Base-by-base conservation (phyloP, 1,140 invertebrate species). In the Mamestra configurata region DNA sequence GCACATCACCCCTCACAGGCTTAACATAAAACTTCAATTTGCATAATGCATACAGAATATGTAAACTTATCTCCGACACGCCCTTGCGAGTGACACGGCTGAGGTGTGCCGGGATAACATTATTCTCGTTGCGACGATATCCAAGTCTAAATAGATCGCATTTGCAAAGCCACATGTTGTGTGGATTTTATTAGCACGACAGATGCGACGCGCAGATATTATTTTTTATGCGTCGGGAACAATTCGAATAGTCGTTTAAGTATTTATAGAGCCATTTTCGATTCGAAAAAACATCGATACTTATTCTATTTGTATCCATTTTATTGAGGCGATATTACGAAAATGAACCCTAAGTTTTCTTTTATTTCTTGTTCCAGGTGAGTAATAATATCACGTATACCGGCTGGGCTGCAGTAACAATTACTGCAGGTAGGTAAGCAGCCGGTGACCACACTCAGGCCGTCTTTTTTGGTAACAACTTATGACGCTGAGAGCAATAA, bases 11-110 rank as follows among this genome's bases (percentile, higher is more conserved):
- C 72, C 82, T 82, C 80, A 51, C 81, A 80, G 83, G 85, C 89
- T 93, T 94, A 91, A 92, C 92, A 94, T 94, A 94, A 94, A 94
- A 92, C 88, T 92, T 90, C 90, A 89, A 94, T 94, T 91, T 92
- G 93, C 92, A 94, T 94, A 93, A 93, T 94, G 90, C 89, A 94
- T 93, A 92, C 90, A 84, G 91, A 93, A 93, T 94, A 93, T 93
- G 90, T 94, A 93, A 94, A 94, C 90, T 93, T 92, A 93, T 93
- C 92, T 92, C 86, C 81, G 89, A 90, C 92, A 90, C 93, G 90
- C 92, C 93, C 91, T 92, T 90, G 87, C 87, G 82, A 88, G 89
- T 92, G 92, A 94, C 92, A 91, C 86, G 88, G 86, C 79, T 90
- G 89, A 93, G 93, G 91, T 89, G 93, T 83, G 93, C 88, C 93